Evolutionary conservation across 2,113 vertebrate genomes (phyloP), one percentile per base, ranked within the genome.

Genomic region (Bubo scandiacus): DNA sequence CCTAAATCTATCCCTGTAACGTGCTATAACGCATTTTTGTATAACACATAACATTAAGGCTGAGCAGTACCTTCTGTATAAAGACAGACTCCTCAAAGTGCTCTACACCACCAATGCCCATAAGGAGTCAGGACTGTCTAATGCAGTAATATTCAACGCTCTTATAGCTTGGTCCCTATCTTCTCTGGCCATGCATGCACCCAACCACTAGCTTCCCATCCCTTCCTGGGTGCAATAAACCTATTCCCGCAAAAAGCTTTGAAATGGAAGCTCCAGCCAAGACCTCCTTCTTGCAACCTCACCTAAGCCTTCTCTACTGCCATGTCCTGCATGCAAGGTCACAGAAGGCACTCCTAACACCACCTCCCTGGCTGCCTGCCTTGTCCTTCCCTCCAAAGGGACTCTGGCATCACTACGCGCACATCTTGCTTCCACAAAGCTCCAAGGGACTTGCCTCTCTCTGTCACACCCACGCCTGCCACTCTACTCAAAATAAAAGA

Each of bases 201-300:
- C 51, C 59, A 89, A 11, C 18, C n/a, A 18, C 36, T 17, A 34
- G 19, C 26, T 71, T 38, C 73, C 22, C 51, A 80, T 30, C 12
- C 29, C 36, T 42, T 85, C 51, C 38, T 0, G 0, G 25, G 4
- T 52, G 25, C 25, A 47, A 47, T 40, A 74, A 88, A 59, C 20
- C 34, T 84, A 26, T 21, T 47, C 6, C 43, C 32, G 59, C 17
- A 71, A 75, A 79, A 87, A 59, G 22, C 26, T 62, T 36, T 79
- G 43, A 71, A 75, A 82, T 7, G 3, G 75, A 67, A 80, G 40
- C 26, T 71, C 47, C 52, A 85, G 34, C 16, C 34, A 62, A 79
- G 61, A 66, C 12, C 5, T 85, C 26, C 11, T 38, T 66, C 55
- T 61, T 52, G 55, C 34, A 89, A 52, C 29, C 68, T 82, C 88